phyloP scores from a whole-genome alignment of 2,113 vertebrate genomes.

The Istiophorus platypterus region DNA sequence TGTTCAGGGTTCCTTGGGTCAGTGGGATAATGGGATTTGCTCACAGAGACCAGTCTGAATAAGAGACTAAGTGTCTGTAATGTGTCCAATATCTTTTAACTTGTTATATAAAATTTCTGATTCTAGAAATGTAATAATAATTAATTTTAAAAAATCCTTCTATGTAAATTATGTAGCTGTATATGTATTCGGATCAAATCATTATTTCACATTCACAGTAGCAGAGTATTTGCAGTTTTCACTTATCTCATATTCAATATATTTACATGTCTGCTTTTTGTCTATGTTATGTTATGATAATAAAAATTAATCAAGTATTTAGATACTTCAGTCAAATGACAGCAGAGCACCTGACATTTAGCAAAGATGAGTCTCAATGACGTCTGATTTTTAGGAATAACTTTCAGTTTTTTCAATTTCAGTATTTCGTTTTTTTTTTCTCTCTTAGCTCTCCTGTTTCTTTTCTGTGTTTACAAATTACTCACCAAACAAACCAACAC shows the following conservation, averaged over 20 bases:
- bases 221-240: slow-evolving; percentile 7
- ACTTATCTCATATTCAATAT: slow-evolving; percentile 20
- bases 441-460: not conserved
- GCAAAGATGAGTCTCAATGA: slow-evolving; percentile 13
- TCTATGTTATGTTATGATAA: slow-evolving; percentile 10
- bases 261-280: slow-evolving; percentile 5
- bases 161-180: not conserved
- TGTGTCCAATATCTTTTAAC: not conserved
- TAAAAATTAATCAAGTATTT: slow-evolving; percentile 18
- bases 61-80: not conserved
- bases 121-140: not conserved
- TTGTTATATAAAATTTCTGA: not conserved
- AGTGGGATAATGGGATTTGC: not conserved
- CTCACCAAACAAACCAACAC: slow-evolving; percentile 59
- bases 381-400: slow-evolving; percentile 13
- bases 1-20: not conserved
- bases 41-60: not conserved
- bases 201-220: not conserved
- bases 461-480: slow-evolving; percentile 42
- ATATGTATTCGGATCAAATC: not conserved
- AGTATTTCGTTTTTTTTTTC: not conserved
- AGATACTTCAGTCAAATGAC: slow-evolving; percentile 10
- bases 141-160: not conserved
- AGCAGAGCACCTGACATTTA: not conserved
- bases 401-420: not conserved